phyloP scores from a whole-genome alignment of 2,797 vertebrate genomes.

The Orestias chungarensis region DNA sequence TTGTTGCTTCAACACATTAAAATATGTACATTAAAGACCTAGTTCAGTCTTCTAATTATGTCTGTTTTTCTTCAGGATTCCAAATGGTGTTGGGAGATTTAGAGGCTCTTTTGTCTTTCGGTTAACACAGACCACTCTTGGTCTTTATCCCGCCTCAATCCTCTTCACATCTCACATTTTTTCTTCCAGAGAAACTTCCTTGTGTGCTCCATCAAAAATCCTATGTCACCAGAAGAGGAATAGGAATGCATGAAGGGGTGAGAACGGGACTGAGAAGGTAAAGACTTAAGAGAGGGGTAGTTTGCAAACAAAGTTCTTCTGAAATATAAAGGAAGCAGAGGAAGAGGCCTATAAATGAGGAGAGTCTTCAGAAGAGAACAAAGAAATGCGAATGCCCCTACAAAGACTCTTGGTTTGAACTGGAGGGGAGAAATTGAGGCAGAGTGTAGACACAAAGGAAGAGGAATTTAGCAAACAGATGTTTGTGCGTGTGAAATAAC shows the following conservation, averaged over 20 bases:
- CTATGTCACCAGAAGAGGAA: slow-evolving; percentile 23
- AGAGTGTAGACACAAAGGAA: slow-evolving; percentile 19
- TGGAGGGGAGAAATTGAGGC: slow-evolving; percentile 19
- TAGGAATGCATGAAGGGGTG: slow-evolving; percentile 25
- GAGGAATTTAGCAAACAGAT: slow-evolving; percentile 56
- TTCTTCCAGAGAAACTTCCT: slow-evolving; percentile 30
- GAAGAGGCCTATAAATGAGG: slow-evolving; percentile 6
- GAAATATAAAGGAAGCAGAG: slow-evolving; percentile 12
- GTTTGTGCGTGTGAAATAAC: slow-evolving; percentile 47
- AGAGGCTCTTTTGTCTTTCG: slow-evolving; percentile 50
- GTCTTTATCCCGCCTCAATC: slow-evolving; percentile 1
- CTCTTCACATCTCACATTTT: slow-evolving; percentile 8
- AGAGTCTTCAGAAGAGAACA: slow-evolving; percentile 13
- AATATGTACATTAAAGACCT: slow-evolving; percentile 46
- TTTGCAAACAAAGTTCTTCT: slow-evolving; percentile 34
- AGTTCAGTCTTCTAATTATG: slow-evolving; percentile 45
- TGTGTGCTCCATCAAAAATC: slow-evolving; percentile 47
- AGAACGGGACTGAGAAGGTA: slow-evolving; percentile 13
- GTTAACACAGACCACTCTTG: slow-evolving; percentile 23
- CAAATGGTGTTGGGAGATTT: slow-evolving; percentile 51
- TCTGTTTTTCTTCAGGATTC: slow-evolving; percentile 57
- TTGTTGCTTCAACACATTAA: slow-evolving; percentile 34
- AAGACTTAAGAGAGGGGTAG: slow-evolving; percentile 31
- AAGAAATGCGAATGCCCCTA: neutral
- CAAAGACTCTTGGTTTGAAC: slow-evolving; percentile 15